These are phyloP conservation scores for Dromococcyx pavoninus DNA, from an alignment of 2,797 vertebrate species.

Conservation along the genomic window DNA sequence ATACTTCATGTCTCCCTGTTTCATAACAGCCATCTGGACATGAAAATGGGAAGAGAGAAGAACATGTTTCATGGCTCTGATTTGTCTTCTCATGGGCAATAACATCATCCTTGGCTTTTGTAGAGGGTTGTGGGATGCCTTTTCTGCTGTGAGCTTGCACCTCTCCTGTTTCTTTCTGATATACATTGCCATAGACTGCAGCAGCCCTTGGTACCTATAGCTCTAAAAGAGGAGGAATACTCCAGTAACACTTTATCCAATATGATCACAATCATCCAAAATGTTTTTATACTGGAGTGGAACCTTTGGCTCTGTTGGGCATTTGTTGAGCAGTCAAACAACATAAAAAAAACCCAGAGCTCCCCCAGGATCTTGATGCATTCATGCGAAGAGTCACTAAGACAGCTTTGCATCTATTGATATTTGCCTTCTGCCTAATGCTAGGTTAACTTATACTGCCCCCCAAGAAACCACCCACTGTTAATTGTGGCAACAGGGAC, in stretches of 20 bases:
- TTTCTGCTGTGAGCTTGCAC: neutral
- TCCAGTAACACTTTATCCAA: neutral
- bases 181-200: fast-evolving
- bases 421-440: neutral
- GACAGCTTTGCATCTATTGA: neutral
- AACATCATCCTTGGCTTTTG: neutral
- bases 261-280: neutral
- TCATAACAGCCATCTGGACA: neutral
- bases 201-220: neutral
- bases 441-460: neutral
- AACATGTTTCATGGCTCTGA: neutral
- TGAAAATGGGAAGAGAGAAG: neutral
- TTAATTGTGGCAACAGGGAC: neutral
- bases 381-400: neutral
- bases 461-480: neutral
- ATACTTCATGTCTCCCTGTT: neutral
- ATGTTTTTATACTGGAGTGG: neutral
- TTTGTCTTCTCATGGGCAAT: neutral
- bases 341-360: neutral
- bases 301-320: fast-evolving
- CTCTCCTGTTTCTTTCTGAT: neutral
- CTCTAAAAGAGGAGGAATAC: neutral
- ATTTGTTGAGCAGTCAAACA: neutral
- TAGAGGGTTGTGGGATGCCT: neutral
- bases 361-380: neutral